Percentiles rank a stretch among this genome's conserved stretches.
Conservation (phyloP, 53 echinoderm and acorn worm genomes). For the Luidia sarsii region DNA sequence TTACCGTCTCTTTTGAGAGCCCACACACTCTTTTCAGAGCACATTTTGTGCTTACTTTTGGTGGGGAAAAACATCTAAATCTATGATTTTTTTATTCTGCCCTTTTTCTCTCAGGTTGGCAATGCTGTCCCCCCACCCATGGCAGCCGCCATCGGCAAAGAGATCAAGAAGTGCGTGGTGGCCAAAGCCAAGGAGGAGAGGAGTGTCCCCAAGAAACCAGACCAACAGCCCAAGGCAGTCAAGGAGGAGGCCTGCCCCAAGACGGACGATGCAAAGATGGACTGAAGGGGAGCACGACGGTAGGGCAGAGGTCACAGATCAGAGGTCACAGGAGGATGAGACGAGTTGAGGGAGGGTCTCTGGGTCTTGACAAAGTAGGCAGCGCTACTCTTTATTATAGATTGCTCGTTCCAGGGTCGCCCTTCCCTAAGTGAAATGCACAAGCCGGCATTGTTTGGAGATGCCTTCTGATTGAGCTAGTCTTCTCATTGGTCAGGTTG, state of each 20-base stretch:
- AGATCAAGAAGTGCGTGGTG: conserved; percentile 82
- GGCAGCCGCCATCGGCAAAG: conserved; percentile 85
- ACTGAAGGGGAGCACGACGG: too few species aligned
- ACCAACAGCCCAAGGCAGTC: not conserved
- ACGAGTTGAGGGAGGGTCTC: too few species aligned
- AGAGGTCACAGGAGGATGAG: conserved; percentile 2
- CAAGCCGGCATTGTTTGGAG: too few species aligned
- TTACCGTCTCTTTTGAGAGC: not conserved
- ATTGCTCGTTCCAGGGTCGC: too few species aligned
- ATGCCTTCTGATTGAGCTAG: too few species aligned
- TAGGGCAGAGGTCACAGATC: not conserved
- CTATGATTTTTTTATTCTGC: not conserved
- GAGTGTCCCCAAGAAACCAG: conserved; percentile 4
- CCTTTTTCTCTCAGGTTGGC: conserved; percentile 63
- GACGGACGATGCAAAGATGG: conserved; percentile 33
- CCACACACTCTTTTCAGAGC: not conserved
- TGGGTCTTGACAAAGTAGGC: too few species aligned
- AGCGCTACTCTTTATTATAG: too few species aligned
- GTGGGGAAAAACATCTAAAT: not conserved
- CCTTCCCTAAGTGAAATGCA: too few species aligned
- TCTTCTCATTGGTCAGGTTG: too few species aligned
- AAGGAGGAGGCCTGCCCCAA: conserved; percentile 21
- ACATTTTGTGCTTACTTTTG: not conserved
- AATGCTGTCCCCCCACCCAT: conserved; percentile 97
- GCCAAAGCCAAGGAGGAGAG: conserved; percentile 60